Conservation (phyloP, 2,888 invertebrate genomes). For the Globia sparganii region DNA sequence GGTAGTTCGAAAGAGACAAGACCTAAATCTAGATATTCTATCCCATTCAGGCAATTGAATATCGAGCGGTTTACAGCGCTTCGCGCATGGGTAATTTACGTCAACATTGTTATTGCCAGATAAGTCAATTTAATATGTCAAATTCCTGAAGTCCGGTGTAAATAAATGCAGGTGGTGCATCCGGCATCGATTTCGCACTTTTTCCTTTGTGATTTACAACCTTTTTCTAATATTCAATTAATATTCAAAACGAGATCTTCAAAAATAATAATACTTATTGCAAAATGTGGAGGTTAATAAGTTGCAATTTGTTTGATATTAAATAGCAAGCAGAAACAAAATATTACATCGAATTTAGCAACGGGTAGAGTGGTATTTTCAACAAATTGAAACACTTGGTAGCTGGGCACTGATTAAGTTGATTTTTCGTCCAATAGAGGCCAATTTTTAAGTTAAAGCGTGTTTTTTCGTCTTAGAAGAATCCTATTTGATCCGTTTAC, state of each 20-base stretch:
- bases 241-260: not conserved
- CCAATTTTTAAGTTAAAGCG: not conserved
- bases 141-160: conserved; percentile 52
- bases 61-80: conserved; percentile 66
- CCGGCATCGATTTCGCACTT: conserved; percentile 52
- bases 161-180: conserved; percentile 43
- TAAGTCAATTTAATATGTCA: conserved; percentile 53
- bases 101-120: conserved; percentile 63
- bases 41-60: conserved; percentile 86
- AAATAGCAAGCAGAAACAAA: not conserved
- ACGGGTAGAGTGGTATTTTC: not conserved
- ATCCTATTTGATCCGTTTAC: conserved; percentile 40
- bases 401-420: conserved; percentile 14
- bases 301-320: not conserved
- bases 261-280: conserved; percentile 15
- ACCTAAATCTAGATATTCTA: conserved; percentile 87
- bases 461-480: conserved; percentile 34
- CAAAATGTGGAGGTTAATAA: conserved; percentile 35
- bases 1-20: conserved; percentile 85
- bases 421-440: not conserved
- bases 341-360: not conserved
- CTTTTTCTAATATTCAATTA: not conserved
- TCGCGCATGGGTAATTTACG: conserved; percentile 71
- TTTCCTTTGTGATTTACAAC: conserved; percentile 32
- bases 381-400: conserved; percentile 1